A percentile compares a stretch with the other conserved stretches of the same genome.
phyloP scores from a whole-genome alignment of 2,888 invertebrate species.

The Spilarctia lutea region DNA sequence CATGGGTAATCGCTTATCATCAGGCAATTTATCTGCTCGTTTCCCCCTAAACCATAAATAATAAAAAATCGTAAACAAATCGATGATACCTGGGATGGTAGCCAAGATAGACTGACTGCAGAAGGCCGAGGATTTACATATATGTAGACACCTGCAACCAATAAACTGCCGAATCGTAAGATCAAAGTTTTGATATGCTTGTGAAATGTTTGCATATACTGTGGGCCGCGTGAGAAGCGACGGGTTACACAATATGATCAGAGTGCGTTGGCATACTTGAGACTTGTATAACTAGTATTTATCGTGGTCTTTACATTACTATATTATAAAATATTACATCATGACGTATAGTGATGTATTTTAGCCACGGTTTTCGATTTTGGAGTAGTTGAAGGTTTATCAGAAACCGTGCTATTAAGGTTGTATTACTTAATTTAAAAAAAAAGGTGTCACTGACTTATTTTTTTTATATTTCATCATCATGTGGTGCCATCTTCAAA shows the following conservation, averaged over 20 bases:
- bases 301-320: conserved; percentile 27
- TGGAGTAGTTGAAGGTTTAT: background rate
- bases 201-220: conserved; percentile 50
- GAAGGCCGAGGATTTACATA: too few relatives aligned
- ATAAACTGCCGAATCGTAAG: too few relatives aligned
- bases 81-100: too few relatives aligned
- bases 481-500: too few relatives aligned
- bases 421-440: background rate
- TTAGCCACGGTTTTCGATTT: background rate
- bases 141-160: too few relatives aligned
- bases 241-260: conserved; percentile 57
- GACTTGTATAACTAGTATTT: conserved; percentile 44
- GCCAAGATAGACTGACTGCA: too few relatives aligned
- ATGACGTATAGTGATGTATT: background rate
- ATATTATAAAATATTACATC: conserved; percentile 9
- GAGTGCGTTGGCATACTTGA: conserved; percentile 58
- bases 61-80: too few relatives aligned
- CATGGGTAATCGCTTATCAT: too few relatives aligned
- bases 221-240: conserved; percentile 35
- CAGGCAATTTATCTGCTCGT: too few relatives aligned
- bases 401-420: background rate
- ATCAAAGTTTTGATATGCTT: conserved; percentile 17
- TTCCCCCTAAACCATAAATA: too few relatives aligned
- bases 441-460: too few relatives aligned
- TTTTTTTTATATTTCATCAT: too few relatives aligned